A percentile compares a stretch with the other conserved stretches of the same genome.
These are phyloP conservation scores for Corticium candelabrum DNA, from an alignment of 37 sponge, comb jelly and placozoan species.

Conservation along the genomic window DNA sequence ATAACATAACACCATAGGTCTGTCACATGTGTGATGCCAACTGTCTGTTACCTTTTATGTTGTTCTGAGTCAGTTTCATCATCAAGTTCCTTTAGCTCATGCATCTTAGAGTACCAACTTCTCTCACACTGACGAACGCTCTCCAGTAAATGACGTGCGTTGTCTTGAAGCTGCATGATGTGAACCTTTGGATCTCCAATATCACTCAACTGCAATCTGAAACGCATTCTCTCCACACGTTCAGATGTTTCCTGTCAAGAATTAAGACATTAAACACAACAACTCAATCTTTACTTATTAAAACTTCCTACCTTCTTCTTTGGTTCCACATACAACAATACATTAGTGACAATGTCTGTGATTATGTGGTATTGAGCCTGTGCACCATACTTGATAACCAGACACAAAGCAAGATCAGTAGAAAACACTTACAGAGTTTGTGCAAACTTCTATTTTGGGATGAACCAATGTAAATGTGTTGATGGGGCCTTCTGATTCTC, in stretches of 20 bases:
- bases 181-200: slow-evolving; percentile 26
- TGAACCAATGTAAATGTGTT: slow-evolving; percentile 72
- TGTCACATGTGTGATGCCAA: too few relatives aligned
- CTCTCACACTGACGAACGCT: not conserved
- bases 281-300: not conserved
- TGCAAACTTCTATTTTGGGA: slow-evolving; percentile 55
- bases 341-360: slow-evolving; percentile 77
- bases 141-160: not conserved
- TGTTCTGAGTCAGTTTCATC: too few relatives aligned
- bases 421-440: slow-evolving; percentile 63
- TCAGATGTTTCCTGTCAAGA: slow-evolving; percentile 52
- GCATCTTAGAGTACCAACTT: not conserved
- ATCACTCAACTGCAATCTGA: slow-evolving; percentile 62
- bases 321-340: slow-evolving; percentile 77
- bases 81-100: too few relatives aligned
- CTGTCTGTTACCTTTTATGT: not conserved
- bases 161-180: not conserved
- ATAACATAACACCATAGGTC: too few relatives aligned
- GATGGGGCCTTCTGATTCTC: slow-evolving; percentile 28
- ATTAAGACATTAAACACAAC: not conserved
- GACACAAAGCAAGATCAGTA: not conserved
- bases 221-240: slow-evolving; percentile 46
- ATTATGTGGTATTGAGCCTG: slow-evolving; percentile 64
- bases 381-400: not conserved
- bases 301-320: slow-evolving; percentile 44